Conservation (phyloP, 2,888 invertebrate species). For the Phyllotreta striolata region DNA sequence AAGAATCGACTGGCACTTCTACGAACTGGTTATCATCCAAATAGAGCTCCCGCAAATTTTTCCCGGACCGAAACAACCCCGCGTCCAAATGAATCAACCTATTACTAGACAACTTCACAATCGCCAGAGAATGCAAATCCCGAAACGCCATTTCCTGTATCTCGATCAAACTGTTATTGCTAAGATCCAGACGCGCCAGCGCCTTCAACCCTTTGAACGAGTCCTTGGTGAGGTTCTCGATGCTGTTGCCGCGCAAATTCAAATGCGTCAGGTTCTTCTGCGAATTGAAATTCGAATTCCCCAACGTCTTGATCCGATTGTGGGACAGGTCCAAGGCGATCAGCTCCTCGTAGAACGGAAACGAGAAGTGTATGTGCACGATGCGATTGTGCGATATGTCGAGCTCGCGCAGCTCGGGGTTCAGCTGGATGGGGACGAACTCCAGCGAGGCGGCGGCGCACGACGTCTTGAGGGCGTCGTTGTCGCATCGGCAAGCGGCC, state of each 20-base stretch:
- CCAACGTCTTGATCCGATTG: conserved; percentile 82
- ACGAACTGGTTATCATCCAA: conserved; percentile 81
- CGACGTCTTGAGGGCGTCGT: conserved; percentile 78
- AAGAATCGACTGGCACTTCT: conserved; percentile 76
- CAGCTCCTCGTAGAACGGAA: conserved; percentile 82
- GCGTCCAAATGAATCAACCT: conserved; percentile 76
- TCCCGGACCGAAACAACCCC: conserved; percentile 73
- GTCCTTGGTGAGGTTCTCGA: conserved; percentile 76
- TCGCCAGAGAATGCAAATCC: conserved; percentile 76
- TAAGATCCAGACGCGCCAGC: conserved; percentile 75
- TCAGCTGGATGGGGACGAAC: conserved; percentile 87
- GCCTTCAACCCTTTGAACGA: conserved; percentile 77
- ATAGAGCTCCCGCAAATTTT: conserved; percentile 75
- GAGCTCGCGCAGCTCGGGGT: conserved; percentile 84
- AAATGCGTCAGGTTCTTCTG: conserved; percentile 77
- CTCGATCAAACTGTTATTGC: conserved; percentile 78
- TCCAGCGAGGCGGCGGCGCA: conserved; percentile 83
- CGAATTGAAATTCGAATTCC: conserved; percentile 81
- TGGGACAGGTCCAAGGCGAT: conserved; percentile 82
- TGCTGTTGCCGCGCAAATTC: conserved; percentile 79
- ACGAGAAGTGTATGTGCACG: conserved; percentile 77
- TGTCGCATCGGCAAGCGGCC: conserved; percentile 81
- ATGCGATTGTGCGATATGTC: conserved; percentile 87
- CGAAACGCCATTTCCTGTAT: conserved; percentile 80
- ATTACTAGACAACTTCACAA: conserved; percentile 79